Percentiles rank a stretch among this genome's conserved stretches.
These are phyloP conservation scores for Ichneumoninae sp. DNA, from an alignment of 2,888 invertebrate genomes.

Conservation along the genomic window DNA sequence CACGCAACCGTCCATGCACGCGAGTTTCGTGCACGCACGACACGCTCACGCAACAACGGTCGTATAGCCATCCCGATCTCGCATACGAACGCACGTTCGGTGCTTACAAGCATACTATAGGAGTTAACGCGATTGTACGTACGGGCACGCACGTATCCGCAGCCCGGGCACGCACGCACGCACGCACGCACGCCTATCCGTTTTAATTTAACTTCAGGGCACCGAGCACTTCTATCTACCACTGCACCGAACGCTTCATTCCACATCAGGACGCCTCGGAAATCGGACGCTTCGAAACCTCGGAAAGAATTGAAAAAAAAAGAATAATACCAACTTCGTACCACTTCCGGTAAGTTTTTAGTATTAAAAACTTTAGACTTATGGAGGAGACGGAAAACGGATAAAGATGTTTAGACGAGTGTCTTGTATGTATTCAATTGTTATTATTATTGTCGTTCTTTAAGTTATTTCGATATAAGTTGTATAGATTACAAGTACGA, in stretches of 20 bases:
- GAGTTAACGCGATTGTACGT: constrained; percentile 35
- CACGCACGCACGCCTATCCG: constrained; percentile 66
- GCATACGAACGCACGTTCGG: background rate
- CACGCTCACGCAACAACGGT: constrained; percentile 37
- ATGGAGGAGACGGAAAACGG: background rate
- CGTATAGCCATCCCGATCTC: background rate
- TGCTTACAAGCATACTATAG: background rate
- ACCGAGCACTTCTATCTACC: constrained; percentile 39
- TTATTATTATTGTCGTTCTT: background rate
- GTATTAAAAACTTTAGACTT: background rate
- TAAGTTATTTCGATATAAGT: background rate
- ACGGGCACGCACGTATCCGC: constrained; percentile 62
- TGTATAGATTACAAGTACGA: background rate
- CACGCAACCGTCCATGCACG: constrained; percentile 74
- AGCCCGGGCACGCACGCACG: constrained; percentile 60
- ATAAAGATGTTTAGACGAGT: background rate
- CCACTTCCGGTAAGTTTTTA: constrained; percentile 10
- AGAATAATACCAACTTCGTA: background rate
- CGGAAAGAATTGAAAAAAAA: constrained; percentile 47
- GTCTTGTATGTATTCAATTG: background rate
- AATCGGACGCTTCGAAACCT: constrained; percentile 33
- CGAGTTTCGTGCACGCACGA: constrained; percentile 58
- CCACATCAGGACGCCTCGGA: background rate
- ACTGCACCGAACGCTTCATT: constrained; percentile 14
- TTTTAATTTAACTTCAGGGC: constrained; percentile 58